phyloP scores from a whole-genome alignment of 2,888 invertebrate species.

The Orchesellides sinensis region DNA sequence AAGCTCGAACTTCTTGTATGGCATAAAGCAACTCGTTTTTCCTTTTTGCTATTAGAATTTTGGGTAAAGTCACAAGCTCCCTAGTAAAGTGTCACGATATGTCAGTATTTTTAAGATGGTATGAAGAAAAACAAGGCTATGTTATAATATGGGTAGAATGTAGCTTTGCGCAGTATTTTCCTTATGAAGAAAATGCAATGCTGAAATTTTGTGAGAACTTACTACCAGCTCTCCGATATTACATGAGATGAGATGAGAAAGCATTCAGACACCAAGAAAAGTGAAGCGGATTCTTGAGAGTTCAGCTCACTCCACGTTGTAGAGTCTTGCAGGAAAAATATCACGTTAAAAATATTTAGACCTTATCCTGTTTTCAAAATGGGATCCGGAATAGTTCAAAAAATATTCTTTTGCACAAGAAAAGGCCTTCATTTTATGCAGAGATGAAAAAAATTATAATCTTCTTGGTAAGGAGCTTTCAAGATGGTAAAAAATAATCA shows the following conservation, averaged over 20 bases:
- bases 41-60: constrained; percentile 22
- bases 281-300: constrained; percentile 37
- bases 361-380: background rate
- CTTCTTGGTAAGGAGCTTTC: too few species aligned
- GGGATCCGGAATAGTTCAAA: background rate
- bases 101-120: background rate
- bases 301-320: constrained; percentile 30
- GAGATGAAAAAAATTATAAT: background rate
- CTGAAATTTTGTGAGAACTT: too few species aligned
- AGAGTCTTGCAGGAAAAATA: constrained; percentile 16
- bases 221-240: background rate
- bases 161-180: background rate
- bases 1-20: constrained; percentile 6
- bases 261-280: too few species aligned
- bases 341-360: background rate
- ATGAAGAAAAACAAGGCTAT: background rate
- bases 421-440: background rate
- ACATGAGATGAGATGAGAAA: background rate
- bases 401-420: background rate
- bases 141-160: too few species aligned
- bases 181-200: background rate
- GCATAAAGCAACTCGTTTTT: constrained; percentile 26
- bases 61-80: too few species aligned
- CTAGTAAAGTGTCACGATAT: constrained; percentile 27
- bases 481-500: background rate